Evolutionary conservation across 2,797 vertebrate species (phyloP).

Genomic region (Platalea minor): DNA sequence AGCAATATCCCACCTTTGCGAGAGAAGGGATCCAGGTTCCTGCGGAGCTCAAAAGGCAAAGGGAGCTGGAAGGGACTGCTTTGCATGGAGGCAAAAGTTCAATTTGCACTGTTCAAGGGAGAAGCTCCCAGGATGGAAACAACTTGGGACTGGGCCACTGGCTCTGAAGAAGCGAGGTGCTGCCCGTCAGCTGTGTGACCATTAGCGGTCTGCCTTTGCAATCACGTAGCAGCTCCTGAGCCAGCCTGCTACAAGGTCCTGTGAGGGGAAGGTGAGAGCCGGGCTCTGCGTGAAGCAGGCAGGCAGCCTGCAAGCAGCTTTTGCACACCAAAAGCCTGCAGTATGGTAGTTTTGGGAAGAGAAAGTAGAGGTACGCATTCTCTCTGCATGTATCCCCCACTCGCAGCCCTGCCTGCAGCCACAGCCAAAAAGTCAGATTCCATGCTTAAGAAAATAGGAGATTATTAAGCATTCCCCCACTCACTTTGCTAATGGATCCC

Average conservation of each 20-base stretch:
- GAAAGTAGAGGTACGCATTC: neutral
- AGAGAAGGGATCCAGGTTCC: neutral
- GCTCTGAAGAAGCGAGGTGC: neutral
- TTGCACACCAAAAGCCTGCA: neutral
- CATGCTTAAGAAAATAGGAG: neutral
- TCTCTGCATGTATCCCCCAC: neutral
- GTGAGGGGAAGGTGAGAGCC: accelerated
- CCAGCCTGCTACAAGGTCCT: neutral
- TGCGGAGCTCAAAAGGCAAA: neutral
- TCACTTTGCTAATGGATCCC: neutral
- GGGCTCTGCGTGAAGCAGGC: neutral
- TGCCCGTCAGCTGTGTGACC: neutral
- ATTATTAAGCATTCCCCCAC: neutral
- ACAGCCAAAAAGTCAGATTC: neutral
- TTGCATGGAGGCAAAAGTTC: neutral
- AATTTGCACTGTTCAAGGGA: neutral
- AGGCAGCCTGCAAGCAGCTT: neutral
- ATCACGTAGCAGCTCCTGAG: neutral
- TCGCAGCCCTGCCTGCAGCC: neutral
- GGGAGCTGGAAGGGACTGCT: neutral
- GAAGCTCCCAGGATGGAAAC: neutral
- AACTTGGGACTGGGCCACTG: neutral
- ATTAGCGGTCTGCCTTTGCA: neutral
- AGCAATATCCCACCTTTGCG: neutral
- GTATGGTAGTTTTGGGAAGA: neutral